These are phyloP conservation scores for Ceyx melanurus DNA, from an alignment of 2,113 vertebrate genomes.

Conservation along the genomic window DNA sequence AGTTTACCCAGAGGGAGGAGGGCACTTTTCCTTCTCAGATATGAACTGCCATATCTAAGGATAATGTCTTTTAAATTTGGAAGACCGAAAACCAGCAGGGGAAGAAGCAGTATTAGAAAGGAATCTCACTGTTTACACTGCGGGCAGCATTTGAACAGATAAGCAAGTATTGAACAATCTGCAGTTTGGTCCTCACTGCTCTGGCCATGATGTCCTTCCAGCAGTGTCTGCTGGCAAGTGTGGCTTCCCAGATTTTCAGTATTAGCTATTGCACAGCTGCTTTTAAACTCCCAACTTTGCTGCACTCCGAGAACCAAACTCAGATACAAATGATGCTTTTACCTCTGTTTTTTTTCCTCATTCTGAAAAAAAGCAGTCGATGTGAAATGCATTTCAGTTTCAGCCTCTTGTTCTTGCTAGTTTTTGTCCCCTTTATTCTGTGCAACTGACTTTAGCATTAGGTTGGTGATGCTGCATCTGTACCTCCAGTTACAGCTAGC, in stretches of 20 bases:
- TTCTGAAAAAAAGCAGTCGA: background rate
- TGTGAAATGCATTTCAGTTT: background rate
- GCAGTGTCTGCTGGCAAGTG: background rate
- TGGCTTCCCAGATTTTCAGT: background rate
- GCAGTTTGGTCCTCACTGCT: background rate
- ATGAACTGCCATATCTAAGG: background rate
- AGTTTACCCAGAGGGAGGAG: slow-evolving; percentile 41
- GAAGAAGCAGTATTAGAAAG: background rate
- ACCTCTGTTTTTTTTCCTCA: background rate
- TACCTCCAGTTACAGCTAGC: background rate
- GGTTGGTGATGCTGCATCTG: background rate
- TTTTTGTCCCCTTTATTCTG: slow-evolving; percentile 8
- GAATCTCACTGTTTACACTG: background rate
- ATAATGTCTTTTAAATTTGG: background rate
- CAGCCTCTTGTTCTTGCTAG: background rate
- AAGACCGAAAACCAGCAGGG: background rate
- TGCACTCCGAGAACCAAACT: background rate
- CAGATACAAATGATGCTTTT: background rate
- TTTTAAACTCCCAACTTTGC: background rate
- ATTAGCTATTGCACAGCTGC: background rate
- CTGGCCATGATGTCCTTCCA: background rate
- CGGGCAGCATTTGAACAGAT: background rate
- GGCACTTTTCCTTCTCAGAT: background rate
- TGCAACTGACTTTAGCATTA: background rate
- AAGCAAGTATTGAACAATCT: background rate